Base-by-base conservation (phyloP, 2,888 invertebrate species). In the Microctonus brassicae region DNA sequence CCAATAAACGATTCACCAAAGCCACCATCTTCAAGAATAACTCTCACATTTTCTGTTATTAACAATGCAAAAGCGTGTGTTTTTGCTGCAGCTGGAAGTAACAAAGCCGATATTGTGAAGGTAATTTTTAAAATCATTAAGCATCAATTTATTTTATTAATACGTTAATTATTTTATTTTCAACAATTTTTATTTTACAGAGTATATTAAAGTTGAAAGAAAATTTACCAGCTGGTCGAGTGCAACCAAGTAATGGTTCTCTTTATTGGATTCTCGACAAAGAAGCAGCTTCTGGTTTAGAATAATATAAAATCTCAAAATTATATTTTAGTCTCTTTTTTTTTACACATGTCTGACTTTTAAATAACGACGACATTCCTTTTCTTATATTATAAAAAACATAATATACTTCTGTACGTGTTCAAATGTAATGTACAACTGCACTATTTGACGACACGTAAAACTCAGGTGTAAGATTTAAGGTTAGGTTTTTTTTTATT, bases 1-100 rank as follows among this genome's bases (percentile, higher is more conserved):
- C 89, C 94, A 0, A 94, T 99, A 73, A 91, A 91, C 0, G 95
- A 99, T 88, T 98, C 98, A 0, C 99, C 99, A 0, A 99, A 99
- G 86, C 98, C 98, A 20, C 99, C 99, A 0, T 93, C 96, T 0
- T 89, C 90, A 58, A 91, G 99, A 72, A 92, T 99, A 9, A 99
- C 99, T 0, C 89, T 99, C 80, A 98, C 99, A 0, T 93, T 94
- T 77, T 95, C 96, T 0, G 92, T 97, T 11, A 92, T 99, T 39
- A 98, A 98, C 85, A 94, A 93, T 84, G 94, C 98, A 0, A 91
- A 90, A 76, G 90, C 91, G 83, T 95, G 95, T 81, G 91, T 96
- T 70, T 98, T 98, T 88, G 94, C 96, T 24, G 91, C 94, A 42
- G 92, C 93, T 69, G 99, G 99, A 0, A 91, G 90, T 13, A 92